Conservation (phyloP, 1,140 invertebrate species). For the Drosophila micromelanica region DNA sequence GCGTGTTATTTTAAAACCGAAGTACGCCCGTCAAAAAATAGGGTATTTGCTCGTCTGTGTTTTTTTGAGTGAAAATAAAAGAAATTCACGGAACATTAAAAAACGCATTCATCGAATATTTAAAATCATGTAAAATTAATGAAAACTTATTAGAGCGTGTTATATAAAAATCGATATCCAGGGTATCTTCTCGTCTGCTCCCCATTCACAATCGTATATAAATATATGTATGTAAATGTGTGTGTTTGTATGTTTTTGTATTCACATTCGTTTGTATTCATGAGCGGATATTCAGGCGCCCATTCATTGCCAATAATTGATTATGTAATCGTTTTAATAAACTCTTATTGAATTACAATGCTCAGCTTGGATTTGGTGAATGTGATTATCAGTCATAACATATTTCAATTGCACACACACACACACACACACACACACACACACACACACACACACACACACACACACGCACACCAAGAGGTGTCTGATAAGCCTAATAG, state of each 20-base stretch:
- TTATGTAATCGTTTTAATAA: conserved; percentile 74
- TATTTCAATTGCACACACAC: conserved; percentile 12
- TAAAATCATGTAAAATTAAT: no score
- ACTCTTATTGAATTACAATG: conserved; percentile 65
- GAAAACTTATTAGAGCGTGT: no score
- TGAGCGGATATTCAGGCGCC: conserved; percentile 5
- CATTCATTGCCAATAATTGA: conserved; percentile 60
- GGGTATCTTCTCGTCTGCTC: background rate
- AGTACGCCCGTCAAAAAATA: no score
- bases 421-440: background rate
- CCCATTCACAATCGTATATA: no score
- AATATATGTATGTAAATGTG: background rate
- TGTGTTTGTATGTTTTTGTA: background rate
- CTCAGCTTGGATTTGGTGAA: conserved; percentile 38
- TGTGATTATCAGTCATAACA: conserved; percentile 33
- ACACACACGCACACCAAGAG: background rate
- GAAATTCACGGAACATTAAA: no score
- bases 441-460: background rate
- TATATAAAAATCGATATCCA: no score
- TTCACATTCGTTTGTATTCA: conserved; percentile 26
- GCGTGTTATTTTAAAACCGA: no score
- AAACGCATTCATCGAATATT: no score
- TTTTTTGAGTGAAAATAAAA: no score
- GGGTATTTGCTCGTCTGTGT: no score
- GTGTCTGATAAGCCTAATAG: background rate